Evolutionary conservation across 1,140 invertebrate genomes (phyloP).

Genomic region (Pseudomyrmex sp.): DNA sequence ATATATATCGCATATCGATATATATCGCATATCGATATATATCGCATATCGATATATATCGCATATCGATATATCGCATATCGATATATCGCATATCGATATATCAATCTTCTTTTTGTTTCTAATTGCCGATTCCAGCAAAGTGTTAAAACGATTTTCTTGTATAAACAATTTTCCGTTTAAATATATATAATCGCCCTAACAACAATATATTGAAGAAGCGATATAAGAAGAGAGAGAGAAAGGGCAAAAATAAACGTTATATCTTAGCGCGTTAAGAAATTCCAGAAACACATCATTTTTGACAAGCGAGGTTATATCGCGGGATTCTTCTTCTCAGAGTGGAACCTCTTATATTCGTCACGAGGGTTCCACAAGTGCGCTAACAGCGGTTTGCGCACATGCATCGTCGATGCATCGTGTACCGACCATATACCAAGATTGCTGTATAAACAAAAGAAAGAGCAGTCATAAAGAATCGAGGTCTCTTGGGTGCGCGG

Average conservation of each 20-base stretch:
- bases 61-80: no score
- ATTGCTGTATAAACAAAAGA: conserved; percentile 78
- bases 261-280: background rate
- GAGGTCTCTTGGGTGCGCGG: conserved; percentile 51
- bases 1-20: no score
- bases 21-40: no score
- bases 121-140: no score
- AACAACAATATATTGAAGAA: no score
- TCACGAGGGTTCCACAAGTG: conserved; percentile 77
- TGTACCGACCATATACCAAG: background rate
- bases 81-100: no score
- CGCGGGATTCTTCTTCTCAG: conserved; percentile 9
- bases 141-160: no score
- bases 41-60: no score
- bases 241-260: no score
- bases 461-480: conserved; percentile 78
- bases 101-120: no score
- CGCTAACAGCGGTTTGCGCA: conserved; percentile 67
- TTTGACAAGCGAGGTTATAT: conserved; percentile 1
- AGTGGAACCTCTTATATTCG: conserved; percentile 31
- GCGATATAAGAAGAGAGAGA: background rate
- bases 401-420: conserved; percentile 40
- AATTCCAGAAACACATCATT: background rate
- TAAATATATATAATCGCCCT: no score
- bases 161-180: no score